Evolutionary conservation across 2,888 invertebrate species (phyloP).

Genomic region (Carabus problematicus): DNA sequence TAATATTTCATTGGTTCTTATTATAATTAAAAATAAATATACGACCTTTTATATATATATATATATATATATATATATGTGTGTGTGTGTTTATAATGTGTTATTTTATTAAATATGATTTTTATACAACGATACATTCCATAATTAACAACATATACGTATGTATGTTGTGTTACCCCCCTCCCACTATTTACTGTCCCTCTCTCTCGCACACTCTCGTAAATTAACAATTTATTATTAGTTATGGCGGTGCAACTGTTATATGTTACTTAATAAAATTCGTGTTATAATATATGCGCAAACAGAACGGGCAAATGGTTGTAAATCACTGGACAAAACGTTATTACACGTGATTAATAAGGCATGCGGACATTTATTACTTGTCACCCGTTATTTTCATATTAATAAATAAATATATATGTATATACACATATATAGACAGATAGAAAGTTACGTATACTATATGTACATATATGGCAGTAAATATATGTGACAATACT

Average conservation of each 20-base stretch:
- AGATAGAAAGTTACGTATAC: neutral
- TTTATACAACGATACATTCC: too few relatives aligned
- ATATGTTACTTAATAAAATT: constrained; percentile 42
- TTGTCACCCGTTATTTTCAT: constrained; percentile 40
- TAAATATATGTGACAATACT: neutral
- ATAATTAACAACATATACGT: too few relatives aligned
- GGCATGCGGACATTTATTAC: constrained; percentile 40
- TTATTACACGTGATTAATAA: constrained; percentile 43
- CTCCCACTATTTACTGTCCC: neutral
- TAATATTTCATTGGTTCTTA: too few relatives aligned
- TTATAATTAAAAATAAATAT: too few relatives aligned
- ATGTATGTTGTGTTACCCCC: neutral
- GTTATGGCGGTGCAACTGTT: constrained; percentile 34
- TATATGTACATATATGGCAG: neutral
- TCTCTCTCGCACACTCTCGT: constrained; percentile 2
- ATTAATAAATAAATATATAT: constrained; percentile 42
- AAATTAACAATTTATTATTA: constrained; percentile 40
- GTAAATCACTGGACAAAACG: constrained; percentile 40
- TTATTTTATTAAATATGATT: too few relatives aligned
- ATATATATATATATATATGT: too few relatives aligned
- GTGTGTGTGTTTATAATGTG: too few relatives aligned
- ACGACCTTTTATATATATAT: too few relatives aligned
- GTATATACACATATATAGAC: constrained; percentile 6
- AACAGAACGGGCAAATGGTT: constrained; percentile 39
- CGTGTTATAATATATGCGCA: constrained; percentile 42